Conservation (phyloP, 2,888 invertebrate species). For the Kryphioiulus occultus region DNA sequence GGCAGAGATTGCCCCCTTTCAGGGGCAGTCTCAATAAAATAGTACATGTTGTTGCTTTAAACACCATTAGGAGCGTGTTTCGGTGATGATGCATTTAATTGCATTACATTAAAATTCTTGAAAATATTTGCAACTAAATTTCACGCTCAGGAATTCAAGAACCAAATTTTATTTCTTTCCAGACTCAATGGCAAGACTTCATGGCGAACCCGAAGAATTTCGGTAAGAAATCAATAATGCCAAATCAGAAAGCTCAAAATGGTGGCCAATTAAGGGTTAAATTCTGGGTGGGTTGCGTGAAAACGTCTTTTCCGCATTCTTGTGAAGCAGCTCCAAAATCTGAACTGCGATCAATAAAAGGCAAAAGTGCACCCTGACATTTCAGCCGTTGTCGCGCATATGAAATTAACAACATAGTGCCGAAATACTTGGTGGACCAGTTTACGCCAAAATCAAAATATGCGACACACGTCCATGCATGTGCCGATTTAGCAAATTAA, state of each 20-base stretch:
- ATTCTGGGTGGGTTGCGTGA: not conserved
- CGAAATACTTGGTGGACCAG: not conserved
- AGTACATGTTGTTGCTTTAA: too few species aligned
- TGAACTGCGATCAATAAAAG: not conserved
- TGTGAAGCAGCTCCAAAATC: not conserved
- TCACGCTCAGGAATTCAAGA: not conserved
- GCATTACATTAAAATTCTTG: too few species aligned
- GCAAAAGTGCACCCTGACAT: not conserved
- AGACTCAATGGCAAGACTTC: not conserved
- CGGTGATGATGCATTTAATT: too few species aligned
- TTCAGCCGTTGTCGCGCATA: not conserved
- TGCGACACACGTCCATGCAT: too few species aligned
- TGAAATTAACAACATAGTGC: not conserved
- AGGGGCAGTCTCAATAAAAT: too few species aligned
- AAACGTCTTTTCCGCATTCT: not conserved
- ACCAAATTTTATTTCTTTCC: slow-evolving; percentile 3
- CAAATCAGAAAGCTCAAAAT: slow-evolving; percentile 6
- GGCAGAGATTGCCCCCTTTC: too few species aligned
- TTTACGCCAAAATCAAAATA: too few species aligned
- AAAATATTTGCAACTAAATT: too few species aligned
- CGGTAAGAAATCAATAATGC: slow-evolving; percentile 26
- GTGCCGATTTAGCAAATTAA: too few species aligned
- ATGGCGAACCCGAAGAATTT: not conserved
- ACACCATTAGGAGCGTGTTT: too few species aligned
- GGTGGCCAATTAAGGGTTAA: slow-evolving; percentile 19